Evolutionary conservation across 2,797 vertebrate genomes (phyloP), one percentile per base, ranked within the genome.

Genomic region (Amniataba percoides): DNA sequence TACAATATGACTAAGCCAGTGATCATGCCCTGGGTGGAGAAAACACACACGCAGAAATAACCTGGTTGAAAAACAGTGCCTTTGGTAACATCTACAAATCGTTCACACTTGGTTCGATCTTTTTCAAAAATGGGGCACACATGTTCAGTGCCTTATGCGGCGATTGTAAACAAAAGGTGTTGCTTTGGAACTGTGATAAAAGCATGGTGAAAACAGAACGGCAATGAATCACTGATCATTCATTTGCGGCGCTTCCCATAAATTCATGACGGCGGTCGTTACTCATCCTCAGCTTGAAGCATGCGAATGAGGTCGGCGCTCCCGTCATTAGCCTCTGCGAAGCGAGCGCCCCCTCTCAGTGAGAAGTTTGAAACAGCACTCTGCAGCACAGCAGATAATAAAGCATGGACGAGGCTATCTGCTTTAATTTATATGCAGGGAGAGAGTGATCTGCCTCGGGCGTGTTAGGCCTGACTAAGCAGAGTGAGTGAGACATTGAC

Each of bases 401-500:
- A 87, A 89, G 79, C 87, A 82, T 66, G 80, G 84, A 80, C 77
- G 71, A 82, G 81, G 84, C 89, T 76, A 87, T 89, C 85, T 89
- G 72, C 89, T 89, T 90, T 93, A 77, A 94, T 95, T 93, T 91
- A 92, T 85, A 92, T 91, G 89, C 92, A 87, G 82, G 80, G 85
- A 80, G 86, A 89, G 90, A 92, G 84, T 78, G 78, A 89, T 90
- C 87, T 83, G 92, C 89, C 89, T 88, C 58, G 48, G 92, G 90
- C 82, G 55, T 82, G 86, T 88, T 77, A 59, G 89, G 87, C 90
- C 90, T 93, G 94, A 95, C 88, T 93, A 94, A 95, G 93, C 93
- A 88, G 81, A 85, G 82, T 70, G 79, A 90, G 85, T 46, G 82
- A 91, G 87, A 89, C 87, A 78, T 77, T 74, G 88, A 91, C 89